Evolutionary conservation across 2,888 invertebrate genomes (phyloP).

Genomic region (Cloeon dipterum): DNA sequence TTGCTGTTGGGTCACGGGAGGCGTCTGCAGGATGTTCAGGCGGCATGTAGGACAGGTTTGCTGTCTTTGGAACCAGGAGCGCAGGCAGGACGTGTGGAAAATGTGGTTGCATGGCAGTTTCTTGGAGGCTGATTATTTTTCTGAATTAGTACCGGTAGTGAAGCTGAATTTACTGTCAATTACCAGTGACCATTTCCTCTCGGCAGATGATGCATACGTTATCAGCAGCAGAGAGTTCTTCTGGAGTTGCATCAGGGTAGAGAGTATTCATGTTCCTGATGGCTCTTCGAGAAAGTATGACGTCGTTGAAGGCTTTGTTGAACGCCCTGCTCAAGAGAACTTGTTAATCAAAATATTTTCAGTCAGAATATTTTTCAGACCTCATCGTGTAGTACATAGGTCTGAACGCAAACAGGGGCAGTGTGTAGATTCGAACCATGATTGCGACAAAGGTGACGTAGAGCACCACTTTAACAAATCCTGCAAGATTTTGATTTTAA

Average conservation of each 20-base stretch:
- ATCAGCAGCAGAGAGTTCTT: slow-evolving; percentile 77
- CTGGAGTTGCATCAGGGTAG: slow-evolving; percentile 87
- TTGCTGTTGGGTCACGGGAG: slow-evolving; percentile 16
- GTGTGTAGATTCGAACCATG: slow-evolving; percentile 91
- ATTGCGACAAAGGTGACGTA: slow-evolving; percentile 84
- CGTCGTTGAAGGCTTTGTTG: slow-evolving; percentile 93
- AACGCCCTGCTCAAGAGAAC: slow-evolving; percentile 41
- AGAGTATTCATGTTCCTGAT: slow-evolving; percentile 96
- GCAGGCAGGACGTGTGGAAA: slow-evolving; percentile 90
- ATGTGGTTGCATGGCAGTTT: slow-evolving; percentile 98
- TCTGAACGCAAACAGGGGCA: slow-evolving; percentile 93
- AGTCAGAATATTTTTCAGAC: slow-evolving; percentile 22
- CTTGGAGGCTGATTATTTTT: slow-evolving; percentile 75
- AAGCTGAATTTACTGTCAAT: neutral
- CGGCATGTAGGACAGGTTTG: slow-evolving; percentile 99
- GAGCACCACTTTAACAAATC: slow-evolving; percentile 41
- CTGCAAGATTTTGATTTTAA: slow-evolving; percentile 18
- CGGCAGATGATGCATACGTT: slow-evolving; percentile 98
- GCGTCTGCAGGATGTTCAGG: slow-evolving; percentile 47
- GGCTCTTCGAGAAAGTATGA: slow-evolving; percentile 85
- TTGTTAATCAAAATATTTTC: neutral
- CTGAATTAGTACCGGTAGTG: too few relatives aligned
- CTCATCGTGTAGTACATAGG: slow-evolving; percentile 99
- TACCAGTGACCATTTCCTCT: slow-evolving; percentile 51
- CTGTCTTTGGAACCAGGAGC: slow-evolving; percentile 99